Percentiles rank a stretch among this genome's conserved stretches.
Conservation (phyloP, 2,797 vertebrate genomes). For the Enoplosus armatus region DNA sequence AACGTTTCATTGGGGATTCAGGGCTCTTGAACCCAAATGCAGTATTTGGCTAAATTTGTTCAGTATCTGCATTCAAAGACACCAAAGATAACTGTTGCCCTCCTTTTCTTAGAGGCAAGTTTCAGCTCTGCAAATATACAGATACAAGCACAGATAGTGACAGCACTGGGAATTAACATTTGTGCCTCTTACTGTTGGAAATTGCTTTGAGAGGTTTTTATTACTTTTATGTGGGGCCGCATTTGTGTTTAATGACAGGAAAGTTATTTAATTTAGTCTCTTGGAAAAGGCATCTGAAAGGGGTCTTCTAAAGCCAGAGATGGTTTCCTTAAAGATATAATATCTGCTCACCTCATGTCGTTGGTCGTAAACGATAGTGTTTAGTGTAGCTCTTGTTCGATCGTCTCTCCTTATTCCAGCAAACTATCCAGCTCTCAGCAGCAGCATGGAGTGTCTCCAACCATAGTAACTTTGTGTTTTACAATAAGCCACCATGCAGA, state of each 20-base stretch:
- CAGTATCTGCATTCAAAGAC: neutral
- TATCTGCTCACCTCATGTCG: neutral
- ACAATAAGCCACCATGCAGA: neutral
- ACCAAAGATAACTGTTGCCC: neutral
- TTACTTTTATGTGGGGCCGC: neutral
- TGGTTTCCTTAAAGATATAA: neutral
- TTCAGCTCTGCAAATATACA: constrained; percentile 1
- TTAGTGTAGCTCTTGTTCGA: neutral
- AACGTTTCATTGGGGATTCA: neutral
- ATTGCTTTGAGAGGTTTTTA: neutral
- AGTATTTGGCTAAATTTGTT: neutral
- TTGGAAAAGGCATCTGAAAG: neutral
- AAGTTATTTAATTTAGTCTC: neutral
- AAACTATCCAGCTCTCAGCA: neutral
- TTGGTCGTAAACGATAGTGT: neutral
- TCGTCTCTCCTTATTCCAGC: neutral
- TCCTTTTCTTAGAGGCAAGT: neutral
- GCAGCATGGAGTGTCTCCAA: neutral
- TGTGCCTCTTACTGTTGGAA: neutral
- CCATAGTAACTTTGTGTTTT: neutral
- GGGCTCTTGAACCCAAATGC: neutral
- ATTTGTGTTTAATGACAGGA: constrained; percentile 2
- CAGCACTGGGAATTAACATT: neutral
- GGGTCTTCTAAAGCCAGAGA: neutral
- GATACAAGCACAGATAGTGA: neutral